These are phyloP conservation scores for Macropodus opercularis DNA, from an alignment of 2,797 vertebrate genomes.

Conservation along the genomic window DNA sequence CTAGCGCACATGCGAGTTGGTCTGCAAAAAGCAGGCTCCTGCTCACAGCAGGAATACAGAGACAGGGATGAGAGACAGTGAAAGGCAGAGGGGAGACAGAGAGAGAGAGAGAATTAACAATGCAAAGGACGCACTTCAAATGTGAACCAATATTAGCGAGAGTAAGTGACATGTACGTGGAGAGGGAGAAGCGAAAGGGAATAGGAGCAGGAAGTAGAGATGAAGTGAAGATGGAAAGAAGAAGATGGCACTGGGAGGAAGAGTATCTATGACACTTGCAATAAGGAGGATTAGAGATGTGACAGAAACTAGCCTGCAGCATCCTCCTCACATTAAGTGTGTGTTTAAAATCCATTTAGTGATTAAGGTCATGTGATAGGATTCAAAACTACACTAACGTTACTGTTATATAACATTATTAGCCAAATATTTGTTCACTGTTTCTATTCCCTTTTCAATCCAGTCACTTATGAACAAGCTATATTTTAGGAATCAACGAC, in stretches of 20 bases:
- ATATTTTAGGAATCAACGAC: too few relatives aligned
- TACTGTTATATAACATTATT: neutral
- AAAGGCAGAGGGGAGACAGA: conserved; percentile 1
- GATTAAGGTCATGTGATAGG: neutral
- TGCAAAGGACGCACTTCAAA: neutral
- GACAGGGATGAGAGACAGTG: neutral
- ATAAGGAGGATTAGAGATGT: conserved; percentile 66
- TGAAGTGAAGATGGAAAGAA: neutral
- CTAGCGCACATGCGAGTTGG: conserved; percentile 17
- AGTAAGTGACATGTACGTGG: neutral
- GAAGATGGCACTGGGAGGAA: conserved; percentile 33
- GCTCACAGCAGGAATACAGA: conserved; percentile 24
- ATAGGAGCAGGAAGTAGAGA: neutral
- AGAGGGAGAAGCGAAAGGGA: conserved; percentile 3
- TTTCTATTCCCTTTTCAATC: neutral
- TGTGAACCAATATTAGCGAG: conserved; percentile 5
- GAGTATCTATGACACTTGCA: conserved; percentile 57
- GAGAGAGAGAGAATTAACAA: neutral
- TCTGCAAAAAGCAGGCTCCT: conserved; percentile 5
- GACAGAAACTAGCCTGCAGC: conserved; percentile 50
- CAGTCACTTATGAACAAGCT: neutral
- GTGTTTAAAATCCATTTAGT: conserved; percentile 8
- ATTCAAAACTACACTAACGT: neutral
- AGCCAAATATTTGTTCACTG: neutral
- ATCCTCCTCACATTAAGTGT: conserved; percentile 29